These are phyloP conservation scores for Mythimna ferrago DNA, from an alignment of 2,888 invertebrate species.

Conservation along the genomic window DNA sequence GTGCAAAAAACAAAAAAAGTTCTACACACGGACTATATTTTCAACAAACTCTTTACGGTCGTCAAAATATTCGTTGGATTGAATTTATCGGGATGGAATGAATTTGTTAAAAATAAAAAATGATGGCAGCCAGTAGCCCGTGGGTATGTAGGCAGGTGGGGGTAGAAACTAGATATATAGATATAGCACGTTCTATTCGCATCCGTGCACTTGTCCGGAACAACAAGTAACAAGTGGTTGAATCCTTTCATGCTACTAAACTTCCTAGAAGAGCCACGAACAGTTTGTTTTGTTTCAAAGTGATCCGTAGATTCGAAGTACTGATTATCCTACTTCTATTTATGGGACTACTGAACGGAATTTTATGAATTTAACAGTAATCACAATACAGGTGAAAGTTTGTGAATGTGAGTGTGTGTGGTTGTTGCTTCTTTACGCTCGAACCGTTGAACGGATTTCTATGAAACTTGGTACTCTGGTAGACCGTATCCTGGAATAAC, in stretches of 20 bases:
- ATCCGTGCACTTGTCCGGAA: slow-evolving; percentile 68
- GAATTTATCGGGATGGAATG: slow-evolving; percentile 46
- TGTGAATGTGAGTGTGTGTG: too few relatives aligned
- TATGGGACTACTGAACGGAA: background rate
- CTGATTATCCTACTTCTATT: background rate
- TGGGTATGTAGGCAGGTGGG: background rate
- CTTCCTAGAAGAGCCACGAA: slow-evolving; percentile 35
- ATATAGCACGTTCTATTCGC: slow-evolving; percentile 61
- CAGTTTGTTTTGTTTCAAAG: background rate
- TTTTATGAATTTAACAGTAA: background rate
- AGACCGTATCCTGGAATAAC: too few relatives aligned
- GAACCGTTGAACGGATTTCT: too few relatives aligned
- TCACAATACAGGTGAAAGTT: too few relatives aligned
- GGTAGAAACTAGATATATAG: slow-evolving; percentile 29
- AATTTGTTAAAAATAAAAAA: slow-evolving; percentile 37
- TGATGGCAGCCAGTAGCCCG: slow-evolving; percentile 8
- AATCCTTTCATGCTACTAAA: slow-evolving; percentile 43
- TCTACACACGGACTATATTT: slow-evolving; percentile 20
- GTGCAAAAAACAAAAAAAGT: background rate
- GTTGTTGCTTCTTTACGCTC: too few relatives aligned
- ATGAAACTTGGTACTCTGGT: too few relatives aligned
- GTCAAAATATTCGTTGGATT: slow-evolving; percentile 28
- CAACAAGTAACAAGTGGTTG: slow-evolving; percentile 67
- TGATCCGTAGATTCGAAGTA: background rate
- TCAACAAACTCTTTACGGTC: slow-evolving; percentile 26